Conservation (phyloP, 2,797 vertebrate genomes). For the Sarcophilus harrisii region DNA sequence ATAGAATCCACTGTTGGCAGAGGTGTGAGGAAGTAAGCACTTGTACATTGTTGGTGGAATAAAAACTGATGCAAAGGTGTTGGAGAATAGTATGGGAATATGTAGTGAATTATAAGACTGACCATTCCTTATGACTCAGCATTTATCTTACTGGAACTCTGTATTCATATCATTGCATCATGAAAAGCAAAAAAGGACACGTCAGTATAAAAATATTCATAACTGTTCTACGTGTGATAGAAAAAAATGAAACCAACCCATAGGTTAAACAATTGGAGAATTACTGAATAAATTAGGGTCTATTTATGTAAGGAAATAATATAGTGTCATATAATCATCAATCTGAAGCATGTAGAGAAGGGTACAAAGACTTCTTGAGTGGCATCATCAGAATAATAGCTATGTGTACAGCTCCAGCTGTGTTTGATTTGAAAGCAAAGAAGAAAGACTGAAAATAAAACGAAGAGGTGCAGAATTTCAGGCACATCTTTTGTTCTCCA, state of each 20-base stretch:
- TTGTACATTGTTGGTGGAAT: not conserved
- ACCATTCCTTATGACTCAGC: not conserved
- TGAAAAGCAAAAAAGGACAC: not conserved
- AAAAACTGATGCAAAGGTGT: not conserved
- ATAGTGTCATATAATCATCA: not conserved
- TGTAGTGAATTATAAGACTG: not conserved
- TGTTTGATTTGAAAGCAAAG: not conserved
- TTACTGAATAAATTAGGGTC: not conserved
- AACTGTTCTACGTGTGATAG: not conserved
- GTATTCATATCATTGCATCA: not conserved
- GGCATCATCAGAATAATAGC: not conserved
- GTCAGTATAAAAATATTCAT: not conserved
- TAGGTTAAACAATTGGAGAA: not conserved
- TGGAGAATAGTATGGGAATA: not conserved
- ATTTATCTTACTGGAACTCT: not conserved
- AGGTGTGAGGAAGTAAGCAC: not conserved
- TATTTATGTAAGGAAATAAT: not conserved
- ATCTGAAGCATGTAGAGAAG: not conserved
- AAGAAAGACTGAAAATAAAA: not conserved
- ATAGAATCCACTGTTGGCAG: not conserved
- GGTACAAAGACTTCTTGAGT: not conserved
- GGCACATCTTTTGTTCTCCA: not conserved
- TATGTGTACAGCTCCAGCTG: not conserved
- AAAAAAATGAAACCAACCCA: slow-evolving; percentile 1
- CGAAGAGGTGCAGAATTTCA: not conserved